Conservation (phyloP, 2,113 vertebrate species). For the Columba janthina region DNA sequence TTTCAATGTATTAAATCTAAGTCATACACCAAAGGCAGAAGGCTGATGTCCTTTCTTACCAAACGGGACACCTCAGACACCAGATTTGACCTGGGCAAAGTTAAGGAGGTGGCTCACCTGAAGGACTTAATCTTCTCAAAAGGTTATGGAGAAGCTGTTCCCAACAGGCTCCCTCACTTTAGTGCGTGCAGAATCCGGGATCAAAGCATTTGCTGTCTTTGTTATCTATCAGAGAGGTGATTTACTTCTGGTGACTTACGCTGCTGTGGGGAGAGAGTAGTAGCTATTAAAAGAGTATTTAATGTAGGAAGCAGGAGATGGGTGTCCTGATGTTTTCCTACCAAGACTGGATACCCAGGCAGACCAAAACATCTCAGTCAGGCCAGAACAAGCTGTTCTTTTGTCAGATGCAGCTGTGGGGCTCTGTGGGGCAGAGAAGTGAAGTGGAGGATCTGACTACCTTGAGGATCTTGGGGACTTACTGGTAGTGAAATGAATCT, state of each 20-base stretch:
- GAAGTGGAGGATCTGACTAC: background rate
- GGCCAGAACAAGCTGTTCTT: background rate
- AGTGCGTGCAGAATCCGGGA: accelerated
- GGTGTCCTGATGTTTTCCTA: background rate
- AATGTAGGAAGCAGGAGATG: background rate
- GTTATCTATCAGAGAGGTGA: background rate
- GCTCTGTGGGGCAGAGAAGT: accelerated
- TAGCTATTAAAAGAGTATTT: background rate
- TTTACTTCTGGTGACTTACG: background rate
- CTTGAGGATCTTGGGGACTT: background rate
- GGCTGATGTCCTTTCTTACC: background rate
- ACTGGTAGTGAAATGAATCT: background rate
- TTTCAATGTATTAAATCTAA: background rate
- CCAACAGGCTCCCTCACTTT: background rate
- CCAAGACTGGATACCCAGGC: background rate
- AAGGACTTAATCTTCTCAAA: background rate
- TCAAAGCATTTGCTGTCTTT: background rate
- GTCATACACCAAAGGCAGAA: background rate
- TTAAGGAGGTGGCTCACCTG: background rate
- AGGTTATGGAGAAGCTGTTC: background rate
- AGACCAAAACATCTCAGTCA: background rate
- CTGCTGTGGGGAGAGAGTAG: background rate
- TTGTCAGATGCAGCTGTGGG: background rate
- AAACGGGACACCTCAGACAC: accelerated
- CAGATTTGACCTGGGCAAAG: background rate